Evolutionary conservation across 2,797 vertebrate genomes (phyloP).

Genomic region (Centroberyx gerrardi): DNA sequence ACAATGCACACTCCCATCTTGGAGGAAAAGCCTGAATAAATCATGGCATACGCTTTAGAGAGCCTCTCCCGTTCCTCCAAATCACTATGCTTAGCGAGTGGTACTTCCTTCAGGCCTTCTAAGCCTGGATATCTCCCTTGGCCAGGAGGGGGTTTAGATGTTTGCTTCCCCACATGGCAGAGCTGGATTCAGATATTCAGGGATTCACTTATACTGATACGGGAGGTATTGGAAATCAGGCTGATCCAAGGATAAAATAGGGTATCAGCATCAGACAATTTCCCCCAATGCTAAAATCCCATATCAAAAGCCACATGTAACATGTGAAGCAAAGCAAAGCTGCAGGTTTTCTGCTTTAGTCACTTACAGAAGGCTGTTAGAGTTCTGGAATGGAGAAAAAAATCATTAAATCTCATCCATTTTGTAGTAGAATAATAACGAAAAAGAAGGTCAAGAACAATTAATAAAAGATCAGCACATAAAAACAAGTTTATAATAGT

Average conservation of each 20-base stretch:
- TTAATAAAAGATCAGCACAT: too few species aligned
- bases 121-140: conserved; percentile 54
- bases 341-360: background rate
- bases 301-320: conserved; percentile 7
- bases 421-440: background rate
- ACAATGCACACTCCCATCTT: conserved; percentile 36
- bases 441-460: background rate
- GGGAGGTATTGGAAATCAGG: conserved; percentile 15
- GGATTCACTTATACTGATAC: conserved; percentile 41
- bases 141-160: conserved; percentile 45
- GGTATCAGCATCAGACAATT: background rate
- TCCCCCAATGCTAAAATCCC: conserved; percentile 2
- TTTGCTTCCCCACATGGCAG: conserved; percentile 57
- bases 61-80: conserved; percentile 36
- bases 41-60: conserved; percentile 52
- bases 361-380: background rate
- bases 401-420: background rate
- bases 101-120: conserved; percentile 47
- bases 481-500: too few species aligned
- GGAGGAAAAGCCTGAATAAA: conserved; percentile 56
- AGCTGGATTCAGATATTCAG: conserved; percentile 39
- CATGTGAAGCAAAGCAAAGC: conserved; percentile 28
- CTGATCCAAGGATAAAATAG: background rate
- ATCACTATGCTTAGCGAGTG: conserved; percentile 55
- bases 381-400: background rate